These are phyloP conservation scores for Apistogramma diplotaenia DNA, from an alignment of 2,113 vertebrate genomes.

Conservation along the genomic window DNA sequence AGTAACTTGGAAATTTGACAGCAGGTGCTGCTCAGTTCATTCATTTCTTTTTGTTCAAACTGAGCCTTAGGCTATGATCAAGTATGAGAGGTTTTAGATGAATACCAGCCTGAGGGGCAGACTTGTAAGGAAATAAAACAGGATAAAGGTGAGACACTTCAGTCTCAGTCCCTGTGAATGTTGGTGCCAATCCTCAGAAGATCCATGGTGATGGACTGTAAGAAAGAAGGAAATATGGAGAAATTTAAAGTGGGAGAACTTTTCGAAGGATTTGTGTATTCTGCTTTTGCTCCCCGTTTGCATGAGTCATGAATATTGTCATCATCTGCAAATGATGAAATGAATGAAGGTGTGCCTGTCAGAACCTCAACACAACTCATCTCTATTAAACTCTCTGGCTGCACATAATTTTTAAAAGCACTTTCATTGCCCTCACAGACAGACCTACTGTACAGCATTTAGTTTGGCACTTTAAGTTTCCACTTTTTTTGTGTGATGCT, in stretches of 20 bases:
- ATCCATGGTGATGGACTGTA: neutral
- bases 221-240: too few relatives aligned
- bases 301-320: neutral
- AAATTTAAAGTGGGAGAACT: too few relatives aligned
- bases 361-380: neutral
- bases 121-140: neutral
- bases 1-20: too few relatives aligned
- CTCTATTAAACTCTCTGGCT: neutral
- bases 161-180: neutral
- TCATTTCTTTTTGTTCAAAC: neutral
- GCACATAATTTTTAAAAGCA: neutral
- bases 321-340: neutral
- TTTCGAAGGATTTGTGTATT: neutral
- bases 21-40: neutral
- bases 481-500: too few relatives aligned
- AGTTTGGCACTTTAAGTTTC: too few relatives aligned
- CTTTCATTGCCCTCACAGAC: too few relatives aligned
- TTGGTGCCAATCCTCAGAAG: neutral
- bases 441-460: too few relatives aligned
- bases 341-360: neutral
- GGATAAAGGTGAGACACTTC: neutral
- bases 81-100: neutral
- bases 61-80: too few relatives aligned
- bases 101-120: neutral
- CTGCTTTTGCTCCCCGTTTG: neutral